phyloP scores from a whole-genome alignment of 1,140 invertebrate species.

The Conus ventricosus region DNA sequence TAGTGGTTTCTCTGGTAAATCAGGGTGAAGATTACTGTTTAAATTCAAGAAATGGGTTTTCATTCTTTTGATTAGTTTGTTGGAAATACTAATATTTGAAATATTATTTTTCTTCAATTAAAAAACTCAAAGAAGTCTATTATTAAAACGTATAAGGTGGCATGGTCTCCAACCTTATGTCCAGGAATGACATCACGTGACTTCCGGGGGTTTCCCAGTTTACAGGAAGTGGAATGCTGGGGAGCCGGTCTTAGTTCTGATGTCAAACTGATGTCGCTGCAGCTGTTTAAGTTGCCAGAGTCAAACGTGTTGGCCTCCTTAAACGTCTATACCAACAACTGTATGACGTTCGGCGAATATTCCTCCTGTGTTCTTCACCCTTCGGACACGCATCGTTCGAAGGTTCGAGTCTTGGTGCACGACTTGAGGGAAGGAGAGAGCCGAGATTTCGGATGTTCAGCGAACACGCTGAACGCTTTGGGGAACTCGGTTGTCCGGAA shows the following conservation, averaged over 20 bases:
- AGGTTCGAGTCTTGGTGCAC: background rate
- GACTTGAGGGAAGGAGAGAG: conserved; percentile 27
- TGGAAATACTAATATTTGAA: no score
- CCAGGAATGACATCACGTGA: conserved; percentile 28
- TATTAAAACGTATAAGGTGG: no score
- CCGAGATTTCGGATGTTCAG: conserved; percentile 22
- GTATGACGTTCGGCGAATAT: conserved; percentile 17
- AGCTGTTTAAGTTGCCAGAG: background rate
- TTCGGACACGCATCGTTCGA: conserved; percentile 6
- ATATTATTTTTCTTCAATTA: no score
- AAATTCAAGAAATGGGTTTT: no score
- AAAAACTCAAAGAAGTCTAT: no score
- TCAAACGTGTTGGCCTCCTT: background rate
- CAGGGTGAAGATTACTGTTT: no score
- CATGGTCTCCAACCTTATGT: background rate
- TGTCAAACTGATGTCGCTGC: conserved; percentile 22
- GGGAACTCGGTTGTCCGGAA: background rate
- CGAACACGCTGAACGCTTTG: background rate
- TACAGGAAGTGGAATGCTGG: conserved; percentile 39
- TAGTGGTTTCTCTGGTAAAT: no score
- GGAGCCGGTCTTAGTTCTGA: background rate
- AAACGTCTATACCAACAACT: conserved; percentile 8
- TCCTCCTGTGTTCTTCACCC: conserved; percentile 16
- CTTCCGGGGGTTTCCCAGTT: conserved; percentile 25
- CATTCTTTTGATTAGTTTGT: no score